Evolutionary conservation across 2,888 invertebrate species (phyloP).

Genomic region (Blomia tropicalis): DNA sequence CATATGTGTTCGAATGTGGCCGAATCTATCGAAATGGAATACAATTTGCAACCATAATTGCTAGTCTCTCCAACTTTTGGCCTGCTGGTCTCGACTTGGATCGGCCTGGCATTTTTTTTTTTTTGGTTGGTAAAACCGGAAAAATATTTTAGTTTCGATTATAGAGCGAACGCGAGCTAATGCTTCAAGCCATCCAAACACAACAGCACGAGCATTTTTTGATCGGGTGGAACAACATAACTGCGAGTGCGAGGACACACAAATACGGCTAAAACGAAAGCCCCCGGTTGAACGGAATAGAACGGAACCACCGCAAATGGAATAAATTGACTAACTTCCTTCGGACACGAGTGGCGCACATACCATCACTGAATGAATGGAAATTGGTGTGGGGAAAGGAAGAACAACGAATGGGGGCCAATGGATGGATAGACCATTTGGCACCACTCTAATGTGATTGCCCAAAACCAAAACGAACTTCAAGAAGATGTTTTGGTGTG

Average conservation of each 20-base stretch:
- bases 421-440: no score
- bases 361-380: neutral
- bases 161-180: conserved; percentile 4
- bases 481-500: no score
- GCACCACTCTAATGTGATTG: conserved; percentile 15
- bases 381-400: neutral
- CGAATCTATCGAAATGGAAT: conserved; percentile 12
- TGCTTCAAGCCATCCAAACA: neutral
- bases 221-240: neutral
- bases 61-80: no score
- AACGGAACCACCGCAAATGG: conserved; percentile 14
- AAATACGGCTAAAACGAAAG: no score
- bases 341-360: neutral
- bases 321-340: conserved; percentile 13
- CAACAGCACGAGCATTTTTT: neutral
- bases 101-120: no score
- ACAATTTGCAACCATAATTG: conserved; percentile 9
- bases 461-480: no score
- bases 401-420: no score
- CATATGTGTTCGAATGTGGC: conserved; percentile 9
- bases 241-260: neutral
- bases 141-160: neutral
- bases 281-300: no score
- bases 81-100: no score
- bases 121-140: no score